These are phyloP conservation scores for Criorhina ranunculi DNA, from an alignment of 2,888 invertebrate genomes.

Conservation along the genomic window DNA sequence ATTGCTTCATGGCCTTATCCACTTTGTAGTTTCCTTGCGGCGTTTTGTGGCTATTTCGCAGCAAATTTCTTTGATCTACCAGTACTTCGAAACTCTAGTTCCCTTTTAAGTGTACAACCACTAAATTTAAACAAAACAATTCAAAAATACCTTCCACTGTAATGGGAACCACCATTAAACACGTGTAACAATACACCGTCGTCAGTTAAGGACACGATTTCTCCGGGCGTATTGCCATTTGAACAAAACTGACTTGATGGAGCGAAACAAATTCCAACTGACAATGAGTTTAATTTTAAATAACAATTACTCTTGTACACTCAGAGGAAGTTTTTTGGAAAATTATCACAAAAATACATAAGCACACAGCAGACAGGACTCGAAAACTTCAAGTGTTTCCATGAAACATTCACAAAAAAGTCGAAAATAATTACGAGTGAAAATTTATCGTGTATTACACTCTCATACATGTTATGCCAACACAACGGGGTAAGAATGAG, in stretches of 20 bases:
- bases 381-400: slow-evolving; percentile 37
- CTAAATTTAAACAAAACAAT: not conserved
- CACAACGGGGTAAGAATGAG: slow-evolving; percentile 18
- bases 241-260: not conserved
- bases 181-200: no score
- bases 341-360: slow-evolving; percentile 32
- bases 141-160: not conserved
- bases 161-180: no score
- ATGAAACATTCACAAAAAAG: slow-evolving; percentile 4
- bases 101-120: not conserved
- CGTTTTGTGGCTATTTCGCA: no score
- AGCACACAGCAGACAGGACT: not conserved
- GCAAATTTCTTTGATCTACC: no score
- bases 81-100: no score
- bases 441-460: slow-evolving; percentile 39
- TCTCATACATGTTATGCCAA: slow-evolving; percentile 22
- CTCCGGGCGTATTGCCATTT: not conserved
- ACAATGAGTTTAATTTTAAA: slow-evolving; percentile 36
- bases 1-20: no score
- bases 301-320: not conserved
- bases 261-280: slow-evolving; percentile 21
- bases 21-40: no score
- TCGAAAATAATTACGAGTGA: slow-evolving; percentile 48
- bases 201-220: no score
- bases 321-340: not conserved